phyloP scores from a whole-genome alignment of 2,888 invertebrate species.

The Ichneumoninae sp. region DNA sequence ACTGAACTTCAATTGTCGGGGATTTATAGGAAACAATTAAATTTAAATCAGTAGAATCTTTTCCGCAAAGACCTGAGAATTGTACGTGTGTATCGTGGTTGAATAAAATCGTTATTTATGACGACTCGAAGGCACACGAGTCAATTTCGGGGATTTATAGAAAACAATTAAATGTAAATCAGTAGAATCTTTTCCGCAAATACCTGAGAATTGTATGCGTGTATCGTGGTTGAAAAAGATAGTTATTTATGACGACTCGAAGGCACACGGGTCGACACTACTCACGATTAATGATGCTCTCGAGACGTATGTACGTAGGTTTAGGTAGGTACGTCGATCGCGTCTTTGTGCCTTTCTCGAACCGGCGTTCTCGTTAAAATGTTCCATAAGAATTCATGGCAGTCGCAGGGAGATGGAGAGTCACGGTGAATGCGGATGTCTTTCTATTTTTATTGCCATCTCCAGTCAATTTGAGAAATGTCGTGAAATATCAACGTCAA shows the following conservation, averaged over 20 bases:
- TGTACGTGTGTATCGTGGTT: background rate
- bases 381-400: conserved; percentile 14
- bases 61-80: too few relatives aligned
- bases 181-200: background rate
- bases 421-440: background rate
- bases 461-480: background rate
- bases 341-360: background rate
- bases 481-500: background rate
- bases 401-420: background rate
- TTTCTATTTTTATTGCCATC: background rate
- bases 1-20: background rate
- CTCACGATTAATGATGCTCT: conserved; percentile 16
- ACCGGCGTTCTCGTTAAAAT: conserved; percentile 20
- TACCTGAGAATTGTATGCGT: background rate
- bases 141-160: too few relatives aligned
- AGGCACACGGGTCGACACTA: background rate
- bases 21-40: background rate
- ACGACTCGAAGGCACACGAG: background rate
- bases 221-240: background rate
- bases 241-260: background rate
- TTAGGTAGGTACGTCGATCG: background rate
- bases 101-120: background rate
- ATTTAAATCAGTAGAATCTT: too few relatives aligned
- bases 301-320: background rate
- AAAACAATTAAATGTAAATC: background rate